Conservation (phyloP, 2,113 vertebrate species). For the Elanus axillaris region DNA sequence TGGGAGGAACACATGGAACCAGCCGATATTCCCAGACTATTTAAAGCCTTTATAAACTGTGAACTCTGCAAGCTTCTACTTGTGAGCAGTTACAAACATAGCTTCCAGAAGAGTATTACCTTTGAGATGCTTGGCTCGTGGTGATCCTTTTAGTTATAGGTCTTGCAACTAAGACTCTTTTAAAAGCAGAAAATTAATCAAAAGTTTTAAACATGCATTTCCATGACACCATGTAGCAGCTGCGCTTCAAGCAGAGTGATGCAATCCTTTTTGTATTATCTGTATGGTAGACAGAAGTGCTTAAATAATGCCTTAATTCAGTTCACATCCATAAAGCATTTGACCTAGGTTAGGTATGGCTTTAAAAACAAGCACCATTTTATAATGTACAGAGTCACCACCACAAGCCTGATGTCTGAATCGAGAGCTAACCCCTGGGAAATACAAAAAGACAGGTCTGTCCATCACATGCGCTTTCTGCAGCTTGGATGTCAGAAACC, state of each 20-base stretch:
- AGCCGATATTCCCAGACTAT: neutral
- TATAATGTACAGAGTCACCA: neutral
- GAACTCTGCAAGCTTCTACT: neutral
- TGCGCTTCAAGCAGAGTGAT: neutral
- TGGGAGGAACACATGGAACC: neutral
- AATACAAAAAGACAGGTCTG: neutral
- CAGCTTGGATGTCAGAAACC: neutral
- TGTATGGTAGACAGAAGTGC: neutral
- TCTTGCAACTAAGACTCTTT: neutral
- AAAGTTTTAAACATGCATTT: neutral
- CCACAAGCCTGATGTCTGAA: neutral
- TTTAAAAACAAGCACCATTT: neutral
- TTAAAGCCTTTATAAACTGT: neutral
- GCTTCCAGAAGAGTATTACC: neutral
- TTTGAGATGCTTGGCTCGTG: fast-evolving
- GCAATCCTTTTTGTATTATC: neutral
- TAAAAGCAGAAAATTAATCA: neutral
- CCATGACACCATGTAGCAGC: neutral
- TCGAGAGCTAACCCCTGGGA: neutral
- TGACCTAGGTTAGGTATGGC: neutral
- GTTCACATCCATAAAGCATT: neutral
- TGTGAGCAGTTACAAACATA: neutral
- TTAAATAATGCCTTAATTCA: neutral
- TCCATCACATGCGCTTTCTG: fast-evolving
- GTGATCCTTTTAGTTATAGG: neutral